A percentile compares a stretch with the other conserved stretches of the same genome.
Evolutionary conservation across 1,140 invertebrate species (phyloP).

Genomic region (Wasmannia auropunctata): DNA sequence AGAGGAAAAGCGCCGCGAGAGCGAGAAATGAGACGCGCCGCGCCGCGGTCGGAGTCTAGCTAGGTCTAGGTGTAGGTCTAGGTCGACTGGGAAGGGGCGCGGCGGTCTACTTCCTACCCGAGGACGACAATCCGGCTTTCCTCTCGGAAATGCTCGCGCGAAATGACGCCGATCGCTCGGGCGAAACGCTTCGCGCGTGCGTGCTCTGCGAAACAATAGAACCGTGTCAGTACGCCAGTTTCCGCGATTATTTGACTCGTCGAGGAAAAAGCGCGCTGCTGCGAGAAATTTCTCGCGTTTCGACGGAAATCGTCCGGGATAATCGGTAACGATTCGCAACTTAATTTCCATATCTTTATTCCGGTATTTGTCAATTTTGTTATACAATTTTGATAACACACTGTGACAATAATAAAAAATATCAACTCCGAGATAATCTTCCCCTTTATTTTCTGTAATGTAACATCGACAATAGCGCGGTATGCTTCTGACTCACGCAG

Average conservation of each 20-base stretch:
- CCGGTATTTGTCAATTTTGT: neutral
- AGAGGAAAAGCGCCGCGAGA: conserved; percentile 68
- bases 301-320: neutral
- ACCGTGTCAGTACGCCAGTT: conserved; percentile 3
- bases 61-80: conserved; percentile 82
- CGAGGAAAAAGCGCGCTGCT: neutral
- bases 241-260: neutral
- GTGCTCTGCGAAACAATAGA: conserved; percentile 17
- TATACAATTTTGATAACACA: too few relatives aligned
- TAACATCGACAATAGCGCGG: neutral
- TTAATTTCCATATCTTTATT: neutral
- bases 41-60: neutral
- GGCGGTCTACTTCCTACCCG: conserved; percentile 75
- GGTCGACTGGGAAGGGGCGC: conserved; percentile 77
- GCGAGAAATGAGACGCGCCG: conserved; percentile 47
- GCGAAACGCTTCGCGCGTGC: conserved; percentile 25
- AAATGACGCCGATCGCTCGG: conserved; percentile 50
- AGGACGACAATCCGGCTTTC: conserved; percentile 73
- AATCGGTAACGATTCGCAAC: neutral
- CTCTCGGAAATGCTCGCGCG: conserved; percentile 53
- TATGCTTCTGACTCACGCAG: neutral
- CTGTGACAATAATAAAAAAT: neutral
- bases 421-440: neutral
- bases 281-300: conserved; percentile 4
- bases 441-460: neutral